These are phyloP conservation scores for Dendroctonus valens DNA, from an alignment of 1,140 invertebrate genomes.

Conservation along the genomic window DNA sequence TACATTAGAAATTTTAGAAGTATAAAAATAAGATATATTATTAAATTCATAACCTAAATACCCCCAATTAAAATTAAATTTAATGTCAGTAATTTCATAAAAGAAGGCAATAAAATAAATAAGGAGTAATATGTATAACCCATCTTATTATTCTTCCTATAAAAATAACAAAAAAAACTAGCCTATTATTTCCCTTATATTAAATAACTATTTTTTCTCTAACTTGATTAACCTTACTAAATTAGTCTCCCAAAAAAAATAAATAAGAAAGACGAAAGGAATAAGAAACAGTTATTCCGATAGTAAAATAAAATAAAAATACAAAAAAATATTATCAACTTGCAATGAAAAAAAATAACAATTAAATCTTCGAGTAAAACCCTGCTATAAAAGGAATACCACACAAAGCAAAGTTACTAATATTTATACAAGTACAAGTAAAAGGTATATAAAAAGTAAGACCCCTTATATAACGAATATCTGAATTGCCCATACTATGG, in stretches of 20 bases:
- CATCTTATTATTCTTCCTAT: conserved; percentile 51
- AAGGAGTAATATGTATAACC: no score
- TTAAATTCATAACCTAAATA: no score
- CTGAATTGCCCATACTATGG: conserved; percentile 57
- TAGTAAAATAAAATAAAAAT: conserved; percentile 56
- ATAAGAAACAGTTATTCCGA: conserved; percentile 57
- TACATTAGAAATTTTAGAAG: no score
- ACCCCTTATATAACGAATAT: no score
- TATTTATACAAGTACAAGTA: conserved; percentile 53
- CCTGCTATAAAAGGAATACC: conserved; percentile 60
- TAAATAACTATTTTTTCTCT: conserved; percentile 50
- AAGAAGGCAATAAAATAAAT: no score
- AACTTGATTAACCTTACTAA: conserved; percentile 51
- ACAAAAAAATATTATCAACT: no score
- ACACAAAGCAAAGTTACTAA: conserved; percentile 56
- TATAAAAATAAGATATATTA: no score
- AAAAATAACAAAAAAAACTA: conserved; percentile 55
- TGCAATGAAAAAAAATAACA: conserved; percentile 56
- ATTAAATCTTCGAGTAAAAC: no score
- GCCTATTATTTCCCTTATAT: conserved; percentile 54
- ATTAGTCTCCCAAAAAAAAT: conserved; percentile 53
- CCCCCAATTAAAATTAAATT: no score
- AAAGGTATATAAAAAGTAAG: conserved; percentile 53
- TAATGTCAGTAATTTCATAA: no score
- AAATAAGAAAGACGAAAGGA: conserved; percentile 58